phyloP scores from a whole-genome alignment of 2,888 invertebrate genomes.

The Lymantria monacha region DNA sequence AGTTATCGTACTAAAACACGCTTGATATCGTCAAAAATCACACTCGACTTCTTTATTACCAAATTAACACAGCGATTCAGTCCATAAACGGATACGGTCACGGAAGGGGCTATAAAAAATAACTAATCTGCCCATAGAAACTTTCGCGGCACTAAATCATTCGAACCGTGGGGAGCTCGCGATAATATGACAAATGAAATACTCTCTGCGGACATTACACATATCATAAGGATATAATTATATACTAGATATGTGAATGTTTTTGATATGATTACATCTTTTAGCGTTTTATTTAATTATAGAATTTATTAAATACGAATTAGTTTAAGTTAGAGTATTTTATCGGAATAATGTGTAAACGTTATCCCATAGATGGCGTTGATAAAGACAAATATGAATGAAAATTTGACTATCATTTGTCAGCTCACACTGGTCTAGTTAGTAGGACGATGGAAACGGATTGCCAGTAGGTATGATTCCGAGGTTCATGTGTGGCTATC shows the following conservation, averaged over 20 bases:
- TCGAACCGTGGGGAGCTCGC: slow-evolving; percentile 2
- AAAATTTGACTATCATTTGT: too few relatives aligned
- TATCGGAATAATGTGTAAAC: too few relatives aligned
- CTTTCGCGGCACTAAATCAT: slow-evolving; percentile 10
- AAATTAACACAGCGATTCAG: slow-evolving; percentile 12
- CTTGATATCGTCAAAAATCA: slow-evolving; percentile 4
- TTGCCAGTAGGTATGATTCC: too few relatives aligned
- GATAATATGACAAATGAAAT: slow-evolving; percentile 11
- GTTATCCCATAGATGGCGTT: too few relatives aligned
- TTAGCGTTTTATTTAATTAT: too few relatives aligned
- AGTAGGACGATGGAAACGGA: too few relatives aligned
- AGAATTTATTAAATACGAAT: too few relatives aligned
- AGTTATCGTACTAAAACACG: not conserved
- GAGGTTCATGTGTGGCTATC: too few relatives aligned
- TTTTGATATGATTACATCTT: too few relatives aligned
- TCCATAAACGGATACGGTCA: slow-evolving; percentile 11
- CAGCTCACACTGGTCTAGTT: too few relatives aligned
- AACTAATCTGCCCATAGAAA: slow-evolving; percentile 13
- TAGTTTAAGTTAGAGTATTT: too few relatives aligned
- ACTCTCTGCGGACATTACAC: slow-evolving; percentile 3
- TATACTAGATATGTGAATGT: not conserved
- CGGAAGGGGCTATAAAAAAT: slow-evolving; percentile 10
- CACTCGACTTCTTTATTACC: slow-evolving; percentile 7
- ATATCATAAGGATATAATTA: not conserved
- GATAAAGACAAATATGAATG: too few relatives aligned